Conservation (phyloP, 2,113 vertebrate genomes). For the Rhadina sibilatrix region DNA sequence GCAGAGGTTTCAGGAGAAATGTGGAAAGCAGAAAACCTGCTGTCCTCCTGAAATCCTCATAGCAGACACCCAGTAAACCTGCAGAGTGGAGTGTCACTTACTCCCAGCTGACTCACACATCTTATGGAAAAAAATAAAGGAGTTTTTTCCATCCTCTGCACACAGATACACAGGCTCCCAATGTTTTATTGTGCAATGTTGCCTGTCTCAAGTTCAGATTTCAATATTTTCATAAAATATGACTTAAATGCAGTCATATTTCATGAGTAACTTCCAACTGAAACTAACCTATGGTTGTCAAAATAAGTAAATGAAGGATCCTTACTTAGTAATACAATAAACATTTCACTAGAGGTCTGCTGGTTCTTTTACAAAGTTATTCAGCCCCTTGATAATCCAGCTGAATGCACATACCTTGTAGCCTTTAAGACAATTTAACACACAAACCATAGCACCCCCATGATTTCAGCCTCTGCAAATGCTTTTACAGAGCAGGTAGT, state of each 20-base stretch:
- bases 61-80: not conserved
- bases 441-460: not conserved
- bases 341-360: not conserved
- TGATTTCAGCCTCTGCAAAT: not conserved
- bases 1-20: constrained; percentile 10
- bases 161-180: not conserved
- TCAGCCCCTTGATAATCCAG: not conserved
- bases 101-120: not conserved
- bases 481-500: not conserved
- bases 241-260: not conserved
- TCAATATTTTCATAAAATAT: constrained; percentile 1
- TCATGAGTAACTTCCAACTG: not conserved
- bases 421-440: not conserved
- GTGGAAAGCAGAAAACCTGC: not conserved
- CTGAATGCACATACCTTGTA: not conserved
- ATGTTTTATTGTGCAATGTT: not conserved
- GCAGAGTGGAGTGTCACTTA: not conserved
- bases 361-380: not conserved
- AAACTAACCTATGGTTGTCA: not conserved
- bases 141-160: not conserved
- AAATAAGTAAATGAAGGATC: not conserved
- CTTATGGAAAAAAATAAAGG: not conserved
- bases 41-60: not conserved
- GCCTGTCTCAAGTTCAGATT: not conserved
- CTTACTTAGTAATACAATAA: not conserved